Evolutionary conservation across 2,113 vertebrate genomes (phyloP).

Genomic region (Phaethornis superciliosus): DNA sequence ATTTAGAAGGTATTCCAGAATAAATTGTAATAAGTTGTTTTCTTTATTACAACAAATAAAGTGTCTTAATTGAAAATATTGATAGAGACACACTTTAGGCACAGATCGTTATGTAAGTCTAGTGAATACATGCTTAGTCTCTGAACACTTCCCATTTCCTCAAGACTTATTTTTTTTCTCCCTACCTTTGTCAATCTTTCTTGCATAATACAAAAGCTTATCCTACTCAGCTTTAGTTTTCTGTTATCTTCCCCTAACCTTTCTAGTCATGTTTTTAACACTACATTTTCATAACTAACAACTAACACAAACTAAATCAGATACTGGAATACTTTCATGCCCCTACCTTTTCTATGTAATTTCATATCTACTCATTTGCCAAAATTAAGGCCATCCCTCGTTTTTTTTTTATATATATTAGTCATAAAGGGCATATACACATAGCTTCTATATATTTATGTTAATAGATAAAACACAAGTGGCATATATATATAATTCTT

Average conservation of each 20-base stretch:
- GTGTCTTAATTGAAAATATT: constrained; percentile 50
- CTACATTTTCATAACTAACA: neutral
- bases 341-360: neutral
- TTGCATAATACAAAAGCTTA: neutral
- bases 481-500: neutral
- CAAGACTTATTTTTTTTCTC: neutral
- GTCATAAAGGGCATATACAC: neutral
- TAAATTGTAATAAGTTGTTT: constrained; percentile 17
- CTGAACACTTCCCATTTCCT: neutral
- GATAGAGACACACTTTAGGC: neutral
- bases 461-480: neutral
- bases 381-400: neutral
- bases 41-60: constrained; percentile 44
- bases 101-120: neutral
- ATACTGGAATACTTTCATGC: neutral
- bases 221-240: neutral
- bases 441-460: neutral
- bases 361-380: neutral
- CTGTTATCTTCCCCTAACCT: neutral
- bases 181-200: neutral
- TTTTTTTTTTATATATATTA: neutral
- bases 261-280: neutral
- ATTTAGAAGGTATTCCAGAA: constrained; percentile 14
- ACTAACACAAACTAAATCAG: neutral
- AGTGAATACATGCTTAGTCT: neutral